Percentiles rank a stretch among this genome's conserved stretches.
Evolutionary conservation across 2,888 invertebrate genomes (phyloP).

Genomic region (Drosophila quinaria): DNA sequence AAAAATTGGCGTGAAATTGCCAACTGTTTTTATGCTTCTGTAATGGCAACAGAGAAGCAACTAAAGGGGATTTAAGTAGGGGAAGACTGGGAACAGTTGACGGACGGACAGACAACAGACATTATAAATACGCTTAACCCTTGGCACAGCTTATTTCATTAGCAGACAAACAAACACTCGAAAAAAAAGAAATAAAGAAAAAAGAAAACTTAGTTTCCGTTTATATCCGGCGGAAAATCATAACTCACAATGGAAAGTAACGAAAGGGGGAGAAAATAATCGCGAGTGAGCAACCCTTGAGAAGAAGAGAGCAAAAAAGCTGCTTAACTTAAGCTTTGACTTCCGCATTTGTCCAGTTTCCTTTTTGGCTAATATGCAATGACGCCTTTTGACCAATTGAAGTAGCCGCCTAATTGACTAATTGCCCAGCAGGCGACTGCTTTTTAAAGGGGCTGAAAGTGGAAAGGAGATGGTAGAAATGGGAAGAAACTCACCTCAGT

Average conservation of each 20-base stretch:
- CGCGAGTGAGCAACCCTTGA: conserved; percentile 35
- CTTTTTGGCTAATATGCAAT: conserved; percentile 48
- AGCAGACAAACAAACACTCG: conserved; percentile 67
- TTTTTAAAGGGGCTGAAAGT: neutral
- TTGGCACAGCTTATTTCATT: conserved; percentile 82
- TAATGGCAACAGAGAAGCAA: conserved; percentile 31
- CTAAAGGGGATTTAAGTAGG: conserved; percentile 2
- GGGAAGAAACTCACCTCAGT: conserved; percentile 90
- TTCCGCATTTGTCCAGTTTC: conserved; percentile 49
- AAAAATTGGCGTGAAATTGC: conserved; percentile 86
- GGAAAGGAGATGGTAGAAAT: neutral
- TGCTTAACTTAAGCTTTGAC: conserved; percentile 51
- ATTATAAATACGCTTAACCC: conserved; percentile 82
- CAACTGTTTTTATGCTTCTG: conserved; percentile 71
- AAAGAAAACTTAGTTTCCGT: conserved; percentile 64
- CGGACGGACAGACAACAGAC: conserved; percentile 48
- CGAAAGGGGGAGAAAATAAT: conserved; percentile 16
- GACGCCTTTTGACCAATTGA: conserved; percentile 45
- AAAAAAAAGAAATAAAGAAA: conserved; percentile 22
- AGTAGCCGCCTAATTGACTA: conserved; percentile 68
- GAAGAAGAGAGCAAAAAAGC: conserved; percentile 23
- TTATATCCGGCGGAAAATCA: conserved; percentile 84
- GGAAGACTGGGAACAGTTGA: conserved; percentile 1
- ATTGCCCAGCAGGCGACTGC: conserved; percentile 57
- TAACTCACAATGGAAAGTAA: conserved; percentile 76